phyloP scores from a whole-genome alignment of 1,140 invertebrate species.

The Chionoecetes opilio region DNA sequence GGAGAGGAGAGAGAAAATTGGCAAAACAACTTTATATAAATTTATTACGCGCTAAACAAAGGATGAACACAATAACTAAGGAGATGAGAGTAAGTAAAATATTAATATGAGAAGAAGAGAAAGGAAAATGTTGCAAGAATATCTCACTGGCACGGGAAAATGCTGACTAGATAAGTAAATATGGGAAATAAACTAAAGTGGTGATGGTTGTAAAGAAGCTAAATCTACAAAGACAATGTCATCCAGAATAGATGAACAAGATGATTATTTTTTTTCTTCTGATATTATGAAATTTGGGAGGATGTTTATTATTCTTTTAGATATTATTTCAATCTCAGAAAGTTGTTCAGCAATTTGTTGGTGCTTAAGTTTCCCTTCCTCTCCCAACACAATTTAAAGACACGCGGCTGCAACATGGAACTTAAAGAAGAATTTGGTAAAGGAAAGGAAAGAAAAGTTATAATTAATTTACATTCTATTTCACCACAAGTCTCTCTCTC shows the following conservation, averaged over 20 bases:
- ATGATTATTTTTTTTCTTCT: not conserved
- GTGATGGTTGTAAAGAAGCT: not conserved
- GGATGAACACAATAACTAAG: not conserved
- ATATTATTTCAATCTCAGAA: not conserved
- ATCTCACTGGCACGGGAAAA: not conserved
- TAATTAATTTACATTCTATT: constrained; percentile 32
- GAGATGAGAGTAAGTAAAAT: not conserved
- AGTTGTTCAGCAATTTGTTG: not conserved
- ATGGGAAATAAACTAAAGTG: not conserved
- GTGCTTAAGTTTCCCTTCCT: not conserved
- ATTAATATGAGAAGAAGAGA: not conserved
- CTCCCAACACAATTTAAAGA: not conserved
- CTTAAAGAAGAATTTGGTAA: not conserved
- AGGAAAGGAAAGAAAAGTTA: not conserved
- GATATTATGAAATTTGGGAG: not conserved
- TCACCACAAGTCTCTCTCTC: not conserved
- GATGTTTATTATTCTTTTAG: not conserved
- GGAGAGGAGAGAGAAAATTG: not conserved
- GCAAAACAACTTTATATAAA: not conserved
- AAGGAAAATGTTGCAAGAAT: not conserved
- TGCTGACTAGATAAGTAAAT: not conserved
- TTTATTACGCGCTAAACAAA: not conserved
- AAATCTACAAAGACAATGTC: not conserved
- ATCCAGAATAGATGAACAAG: not conserved
- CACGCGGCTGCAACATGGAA: not conserved